phyloP scores from a whole-genome alignment of 2,797 vertebrate species.

The Tamandua tetradactyla region DNA sequence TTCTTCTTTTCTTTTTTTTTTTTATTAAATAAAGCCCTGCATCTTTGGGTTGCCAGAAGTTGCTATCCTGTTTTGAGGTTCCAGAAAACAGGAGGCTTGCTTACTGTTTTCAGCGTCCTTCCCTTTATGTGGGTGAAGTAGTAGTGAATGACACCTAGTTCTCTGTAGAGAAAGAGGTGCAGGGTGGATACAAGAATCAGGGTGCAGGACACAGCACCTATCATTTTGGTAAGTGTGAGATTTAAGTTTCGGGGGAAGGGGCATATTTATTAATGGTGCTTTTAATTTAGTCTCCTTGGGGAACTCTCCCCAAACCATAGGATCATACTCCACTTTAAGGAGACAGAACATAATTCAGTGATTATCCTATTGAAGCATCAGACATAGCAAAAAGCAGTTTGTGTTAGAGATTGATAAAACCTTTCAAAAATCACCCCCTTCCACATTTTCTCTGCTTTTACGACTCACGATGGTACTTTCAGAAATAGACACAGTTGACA shows the following conservation, averaged over 20 bases:
- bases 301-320: background rate
- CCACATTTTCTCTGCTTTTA: background rate
- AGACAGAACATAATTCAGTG: background rate
- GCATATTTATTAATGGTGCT: background rate
- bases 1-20: background rate
- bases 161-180: background rate
- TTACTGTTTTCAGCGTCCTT: conserved; percentile 5
- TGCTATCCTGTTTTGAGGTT: background rate
- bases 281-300: background rate
- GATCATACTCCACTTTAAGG: background rate
- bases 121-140: conserved; percentile 8
- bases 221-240: conserved; percentile 6
- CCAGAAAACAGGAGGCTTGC: background rate
- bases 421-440: background rate
- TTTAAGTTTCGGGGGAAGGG: background rate
- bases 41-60: conserved; percentile 24
- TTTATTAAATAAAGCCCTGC: background rate
- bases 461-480: conserved; percentile 11
- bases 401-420: conserved; percentile 23
- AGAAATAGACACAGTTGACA: background rate
- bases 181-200: background rate
- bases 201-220: background rate
- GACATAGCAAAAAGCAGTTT: background rate
- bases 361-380: background rate
- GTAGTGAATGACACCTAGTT: background rate